phyloP scores from a whole-genome alignment of 2,113 vertebrate genomes.

The Burhinus oedicnemus region DNA sequence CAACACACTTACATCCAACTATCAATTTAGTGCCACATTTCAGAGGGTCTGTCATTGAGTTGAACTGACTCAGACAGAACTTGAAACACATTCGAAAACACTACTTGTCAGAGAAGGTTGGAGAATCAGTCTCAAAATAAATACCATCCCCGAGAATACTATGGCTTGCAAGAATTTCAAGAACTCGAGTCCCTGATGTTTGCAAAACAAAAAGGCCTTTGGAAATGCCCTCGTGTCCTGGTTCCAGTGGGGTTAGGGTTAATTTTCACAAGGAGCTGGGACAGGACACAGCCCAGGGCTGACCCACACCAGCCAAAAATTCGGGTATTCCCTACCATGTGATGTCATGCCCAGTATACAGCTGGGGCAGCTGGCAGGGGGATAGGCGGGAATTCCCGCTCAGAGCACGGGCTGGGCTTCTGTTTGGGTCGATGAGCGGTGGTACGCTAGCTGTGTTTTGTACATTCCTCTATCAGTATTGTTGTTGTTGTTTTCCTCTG shows the following conservation, averaged over 20 bases:
- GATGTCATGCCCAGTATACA: background rate
- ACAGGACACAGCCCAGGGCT: background rate
- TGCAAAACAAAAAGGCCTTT: conserved; percentile 53
- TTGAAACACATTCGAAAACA: background rate
- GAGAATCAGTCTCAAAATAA: conserved; percentile 28
- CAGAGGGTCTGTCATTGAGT: background rate
- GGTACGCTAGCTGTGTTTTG: background rate
- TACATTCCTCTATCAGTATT: background rate
- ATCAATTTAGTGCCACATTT: background rate
- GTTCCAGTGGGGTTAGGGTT: background rate
- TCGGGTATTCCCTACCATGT: background rate
- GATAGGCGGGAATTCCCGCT: no score
- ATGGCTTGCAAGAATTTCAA: conserved; percentile 61
- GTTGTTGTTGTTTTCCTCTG: background rate
- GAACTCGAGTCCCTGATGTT: conserved; percentile 31
- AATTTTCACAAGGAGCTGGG: background rate
- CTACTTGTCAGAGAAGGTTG: background rate
- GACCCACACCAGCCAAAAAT: background rate
- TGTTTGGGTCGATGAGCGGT: background rate
- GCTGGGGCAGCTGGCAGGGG: background rate
- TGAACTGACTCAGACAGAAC: background rate
- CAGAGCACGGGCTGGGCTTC: background rate
- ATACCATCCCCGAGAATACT: conserved; percentile 43
- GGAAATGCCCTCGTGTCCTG: background rate
- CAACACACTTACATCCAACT: background rate